Conservation (phyloP, 2,888 invertebrate genomes). For the Periphyllus acericola region DNA sequence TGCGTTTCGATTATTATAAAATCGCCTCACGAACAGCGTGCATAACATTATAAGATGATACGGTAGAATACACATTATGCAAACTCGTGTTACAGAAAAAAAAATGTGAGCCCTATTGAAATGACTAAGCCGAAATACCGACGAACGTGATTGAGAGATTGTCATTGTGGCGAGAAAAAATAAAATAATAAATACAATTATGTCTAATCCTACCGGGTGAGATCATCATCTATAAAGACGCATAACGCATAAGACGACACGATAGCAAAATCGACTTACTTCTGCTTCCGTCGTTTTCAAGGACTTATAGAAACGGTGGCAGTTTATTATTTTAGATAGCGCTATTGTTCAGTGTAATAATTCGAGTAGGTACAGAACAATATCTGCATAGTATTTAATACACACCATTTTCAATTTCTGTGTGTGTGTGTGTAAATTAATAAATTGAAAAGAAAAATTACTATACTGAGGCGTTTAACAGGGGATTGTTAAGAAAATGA, state of each 20-base stretch:
- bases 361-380: neutral
- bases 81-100: conserved; percentile 24
- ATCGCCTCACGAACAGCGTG: neutral
- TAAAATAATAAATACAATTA: neutral
- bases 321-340: conserved; percentile 38
- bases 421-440: neutral
- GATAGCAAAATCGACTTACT: conserved; percentile 21
- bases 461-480: neutral
- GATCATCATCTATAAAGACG: conserved; percentile 18
- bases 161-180: neutral
- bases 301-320: conserved; percentile 11
- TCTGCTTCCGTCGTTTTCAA: conserved; percentile 33
- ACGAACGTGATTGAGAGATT: conserved; percentile 23
- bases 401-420: neutral
- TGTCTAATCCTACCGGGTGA: conserved; percentile 25
- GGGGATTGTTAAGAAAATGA: neutral
- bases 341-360: neutral
- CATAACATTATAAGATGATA: neutral
- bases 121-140: conserved; percentile 32
- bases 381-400: conserved; percentile 5
- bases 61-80: conserved; percentile 31
- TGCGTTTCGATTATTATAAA: conserved; percentile 44
- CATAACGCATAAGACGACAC: conserved; percentile 1
- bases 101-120: neutral
- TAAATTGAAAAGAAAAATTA: neutral